These are phyloP conservation scores for Mormyrops attenuatus DNA, from an alignment of 2,797 vertebrate species.

Conservation along the genomic window DNA sequence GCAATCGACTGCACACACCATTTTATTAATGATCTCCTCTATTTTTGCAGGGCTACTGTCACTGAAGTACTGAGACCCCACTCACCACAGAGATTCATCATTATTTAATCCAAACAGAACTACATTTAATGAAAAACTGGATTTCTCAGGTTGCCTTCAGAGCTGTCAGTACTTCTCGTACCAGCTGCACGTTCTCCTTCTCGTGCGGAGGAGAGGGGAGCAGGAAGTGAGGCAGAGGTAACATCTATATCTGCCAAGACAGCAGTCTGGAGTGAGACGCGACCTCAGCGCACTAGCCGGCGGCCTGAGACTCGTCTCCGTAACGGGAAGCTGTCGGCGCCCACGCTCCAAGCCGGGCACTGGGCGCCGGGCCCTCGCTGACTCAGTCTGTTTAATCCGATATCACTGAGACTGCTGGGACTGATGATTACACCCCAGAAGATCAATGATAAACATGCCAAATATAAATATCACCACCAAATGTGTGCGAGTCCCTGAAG, in stretches of 20 bases:
- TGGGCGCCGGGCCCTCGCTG: neutral
- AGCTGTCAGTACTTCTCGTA: neutral
- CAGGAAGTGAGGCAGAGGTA: neutral
- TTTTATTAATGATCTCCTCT: neutral
- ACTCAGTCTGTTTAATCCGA: neutral
- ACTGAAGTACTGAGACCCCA: neutral
- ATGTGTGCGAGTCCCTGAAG: neutral
- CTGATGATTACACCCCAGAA: neutral
- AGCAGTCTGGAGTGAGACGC: neutral
- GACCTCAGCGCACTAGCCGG: neutral
- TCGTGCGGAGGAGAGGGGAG: neutral
- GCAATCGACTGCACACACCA: neutral
- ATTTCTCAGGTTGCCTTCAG: neutral
- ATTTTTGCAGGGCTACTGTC: neutral
- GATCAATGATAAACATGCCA: neutral
- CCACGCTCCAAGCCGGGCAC: neutral
- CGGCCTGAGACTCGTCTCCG: neutral
- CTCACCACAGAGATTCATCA: neutral
- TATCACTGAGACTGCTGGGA: neutral
- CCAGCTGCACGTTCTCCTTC: neutral
- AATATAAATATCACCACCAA: constrained; percentile 11
- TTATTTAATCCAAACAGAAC: neutral
- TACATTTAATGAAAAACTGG: neutral
- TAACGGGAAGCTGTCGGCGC: neutral
- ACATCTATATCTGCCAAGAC: neutral